A percentile compares a stretch with the other conserved stretches of the same genome.
These are phyloP conservation scores for Chydorus sphaericus DNA, from an alignment of 2,888 invertebrate genomes.

Conservation along the genomic window DNA sequence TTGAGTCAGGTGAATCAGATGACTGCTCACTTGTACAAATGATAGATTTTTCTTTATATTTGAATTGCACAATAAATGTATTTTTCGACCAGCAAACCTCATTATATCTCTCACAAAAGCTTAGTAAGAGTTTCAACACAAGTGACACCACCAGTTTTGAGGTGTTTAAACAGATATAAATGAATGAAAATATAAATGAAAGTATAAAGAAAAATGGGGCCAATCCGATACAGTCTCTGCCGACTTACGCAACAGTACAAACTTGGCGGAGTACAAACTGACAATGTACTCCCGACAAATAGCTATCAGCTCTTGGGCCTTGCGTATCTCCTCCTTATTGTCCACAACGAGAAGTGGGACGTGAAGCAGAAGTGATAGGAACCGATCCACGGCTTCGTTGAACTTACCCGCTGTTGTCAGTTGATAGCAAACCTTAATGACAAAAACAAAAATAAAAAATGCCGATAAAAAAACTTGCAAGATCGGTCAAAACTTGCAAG, in stretches of 20 bases:
- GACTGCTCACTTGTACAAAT: too few species aligned
- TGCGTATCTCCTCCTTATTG: slow-evolving; percentile 74
- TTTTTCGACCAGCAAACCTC: too few species aligned
- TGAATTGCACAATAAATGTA: too few species aligned
- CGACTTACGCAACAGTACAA: slow-evolving; percentile 79
- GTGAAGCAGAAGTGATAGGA: slow-evolving; percentile 60
- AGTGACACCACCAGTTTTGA: too few species aligned
- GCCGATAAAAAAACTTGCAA: background rate
- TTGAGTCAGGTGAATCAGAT: too few species aligned
- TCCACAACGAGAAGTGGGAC: slow-evolving; percentile 84
- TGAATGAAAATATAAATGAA: too few species aligned
- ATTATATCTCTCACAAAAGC: too few species aligned
- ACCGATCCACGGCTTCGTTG: slow-evolving; percentile 71
- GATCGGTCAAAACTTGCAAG: slow-evolving; percentile 40
- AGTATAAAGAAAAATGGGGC: too few species aligned
- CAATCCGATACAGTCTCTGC: slow-evolving; percentile 74
- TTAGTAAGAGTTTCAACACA: too few species aligned
- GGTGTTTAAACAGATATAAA: too few species aligned
- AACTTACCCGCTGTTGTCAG: slow-evolving; percentile 92
- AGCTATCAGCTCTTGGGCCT: slow-evolving; percentile 79
- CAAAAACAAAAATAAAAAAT: too few species aligned
- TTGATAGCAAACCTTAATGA: slow-evolving; percentile 59
- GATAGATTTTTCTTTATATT: too few species aligned
- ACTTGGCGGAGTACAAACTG: slow-evolving; percentile 72
- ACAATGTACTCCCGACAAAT: slow-evolving; percentile 87